Evolutionary conservation across 2,888 invertebrate species (phyloP).

Genomic region (Pammene fasciana): DNA sequence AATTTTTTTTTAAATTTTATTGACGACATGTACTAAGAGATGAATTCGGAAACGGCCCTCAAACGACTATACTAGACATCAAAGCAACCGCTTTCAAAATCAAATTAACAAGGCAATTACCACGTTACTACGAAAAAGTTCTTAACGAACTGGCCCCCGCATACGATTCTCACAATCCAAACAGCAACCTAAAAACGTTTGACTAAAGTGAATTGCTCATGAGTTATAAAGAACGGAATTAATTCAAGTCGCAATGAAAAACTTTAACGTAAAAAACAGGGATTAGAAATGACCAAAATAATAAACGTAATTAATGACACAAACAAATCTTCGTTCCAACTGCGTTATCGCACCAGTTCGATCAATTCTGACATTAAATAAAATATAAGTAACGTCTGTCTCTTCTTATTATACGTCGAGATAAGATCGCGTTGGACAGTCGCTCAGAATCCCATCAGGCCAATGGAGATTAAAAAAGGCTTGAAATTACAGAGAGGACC

Average conservation of each 20-base stretch:
- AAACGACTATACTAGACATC: constrained; percentile 66
- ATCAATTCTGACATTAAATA: constrained; percentile 80
- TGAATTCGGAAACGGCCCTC: constrained; percentile 70
- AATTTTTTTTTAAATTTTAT: constrained; percentile 6
- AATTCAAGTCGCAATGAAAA: constrained; percentile 12
- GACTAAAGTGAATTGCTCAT: constrained; percentile 13
- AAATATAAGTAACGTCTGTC: constrained; percentile 82
- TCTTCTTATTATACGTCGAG: constrained; percentile 79
- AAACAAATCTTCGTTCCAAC: constrained; percentile 74
- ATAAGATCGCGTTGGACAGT: constrained; percentile 81
- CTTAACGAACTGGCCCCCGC: constrained; percentile 53
- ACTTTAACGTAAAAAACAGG: constrained; percentile 6
- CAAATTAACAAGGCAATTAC: constrained; percentile 80
- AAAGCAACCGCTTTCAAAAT: constrained; percentile 71
- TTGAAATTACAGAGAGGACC: constrained; percentile 78
- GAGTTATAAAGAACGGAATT: constrained; percentile 18
- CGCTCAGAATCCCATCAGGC: constrained; percentile 78
- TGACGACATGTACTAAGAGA: constrained; percentile 51
- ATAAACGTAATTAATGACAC: constrained; percentile 71
- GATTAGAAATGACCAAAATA: constrained; percentile 30
- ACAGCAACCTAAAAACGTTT: constrained; percentile 23
- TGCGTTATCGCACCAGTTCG: constrained; percentile 74
- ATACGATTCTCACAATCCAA: constrained; percentile 54
- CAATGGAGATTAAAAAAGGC: constrained; percentile 72
- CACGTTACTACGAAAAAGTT: constrained; percentile 68